Base-by-base conservation (phyloP, 2,888 invertebrate genomes). In the Lacanobia oleracea region DNA sequence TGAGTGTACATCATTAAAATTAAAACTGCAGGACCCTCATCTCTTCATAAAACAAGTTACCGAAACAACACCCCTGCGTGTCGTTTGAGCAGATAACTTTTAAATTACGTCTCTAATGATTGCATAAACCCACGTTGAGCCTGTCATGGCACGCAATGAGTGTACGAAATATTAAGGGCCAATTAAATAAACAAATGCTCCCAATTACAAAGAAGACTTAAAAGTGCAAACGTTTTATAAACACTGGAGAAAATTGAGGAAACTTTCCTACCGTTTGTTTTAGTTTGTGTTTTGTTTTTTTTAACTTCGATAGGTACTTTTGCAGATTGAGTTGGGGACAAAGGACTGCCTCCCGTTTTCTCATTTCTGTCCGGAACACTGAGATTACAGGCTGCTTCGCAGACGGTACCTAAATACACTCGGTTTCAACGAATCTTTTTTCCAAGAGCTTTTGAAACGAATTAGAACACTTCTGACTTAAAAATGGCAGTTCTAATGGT, bases 281-380 rank as follows among this genome's bases (percentile, higher is more conserved):
- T 37, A 59, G 16, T 57, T n/a, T 16, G 27, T 72, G 40, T 66
- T 74, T 50, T 77, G 7, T 56, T 53, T 74, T 72, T 72, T 67
- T 72, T 51, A 23, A 57, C 48, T 67, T 67, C 51, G 53, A 59
- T 79, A 54, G 74, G 67, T 83, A 79, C 66, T 73, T 71, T 61
- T 33, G 33, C 18, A 72, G 67, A 84, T 79, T 70, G 82, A 75
- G 43, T 67, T 40, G 57, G n/a, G 51, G 51, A 77, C 72, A 70
- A 77, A 80, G 56, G 54, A n/a, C 62, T 43, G 48, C 18, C 27
- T 67, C 71, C 18, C 61, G 50, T 76, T 71, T 79, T 72, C 72
- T 71, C 60, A 82, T 79, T 76, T 72, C 62, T 68, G 57, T 14
- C 54, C 48, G 72, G 67, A 75, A 66, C 67, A 62, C 60, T 78